Percentiles rank a stretch among this genome's conserved stretches.
phyloP scores from a whole-genome alignment of 1,140 invertebrate genomes.

The Drosophila ercepeae region DNA sequence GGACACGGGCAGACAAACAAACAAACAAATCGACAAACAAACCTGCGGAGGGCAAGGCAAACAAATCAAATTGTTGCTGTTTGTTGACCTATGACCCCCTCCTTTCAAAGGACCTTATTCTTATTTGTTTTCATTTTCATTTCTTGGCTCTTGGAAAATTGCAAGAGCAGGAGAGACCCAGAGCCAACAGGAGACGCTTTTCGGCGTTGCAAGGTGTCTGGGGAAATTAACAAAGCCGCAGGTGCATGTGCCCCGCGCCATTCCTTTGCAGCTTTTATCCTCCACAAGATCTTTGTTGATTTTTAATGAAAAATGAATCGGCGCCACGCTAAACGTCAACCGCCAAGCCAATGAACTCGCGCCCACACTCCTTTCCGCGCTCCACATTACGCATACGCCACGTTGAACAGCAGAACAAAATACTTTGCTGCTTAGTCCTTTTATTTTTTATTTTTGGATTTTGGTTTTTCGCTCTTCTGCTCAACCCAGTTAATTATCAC shows the following conservation, averaged over 20 bases:
- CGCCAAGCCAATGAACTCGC: slow-evolving; percentile 36
- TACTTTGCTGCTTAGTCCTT: slow-evolving; percentile 32
- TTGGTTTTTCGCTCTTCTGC: not conserved
- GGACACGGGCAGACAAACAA: slow-evolving; percentile 28
- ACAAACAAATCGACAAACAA: slow-evolving; percentile 55
- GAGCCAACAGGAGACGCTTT: slow-evolving; percentile 19
- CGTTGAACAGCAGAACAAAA: slow-evolving; percentile 56
- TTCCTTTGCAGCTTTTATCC: not conserved
- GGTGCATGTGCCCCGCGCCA: slow-evolving; percentile 36
- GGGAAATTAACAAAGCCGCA: slow-evolving; percentile 77
- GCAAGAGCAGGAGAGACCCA: slow-evolving; percentile 3
- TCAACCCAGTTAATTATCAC: slow-evolving; percentile 67
- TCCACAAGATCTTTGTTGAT: slow-evolving; percentile 31
- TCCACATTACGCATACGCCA: slow-evolving; percentile 70
- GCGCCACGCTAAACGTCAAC: slow-evolving; percentile 13
- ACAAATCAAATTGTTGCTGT: slow-evolving; percentile 75
- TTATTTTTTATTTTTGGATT: not conserved
- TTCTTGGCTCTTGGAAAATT: slow-evolving; percentile 28
- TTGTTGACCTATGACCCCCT: slow-evolving; percentile 30
- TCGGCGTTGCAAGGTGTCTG: slow-evolving; percentile 64
- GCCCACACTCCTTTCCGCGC: slow-evolving; percentile 10
- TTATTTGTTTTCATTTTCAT: slow-evolving; percentile 71
- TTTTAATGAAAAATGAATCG: slow-evolving; percentile 75
- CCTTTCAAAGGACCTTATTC: slow-evolving; percentile 20
- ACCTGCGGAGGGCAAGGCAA: slow-evolving; percentile 58